These are phyloP conservation scores for Diprion similis DNA, from an alignment of 1,140 invertebrate genomes.

Conservation along the genomic window DNA sequence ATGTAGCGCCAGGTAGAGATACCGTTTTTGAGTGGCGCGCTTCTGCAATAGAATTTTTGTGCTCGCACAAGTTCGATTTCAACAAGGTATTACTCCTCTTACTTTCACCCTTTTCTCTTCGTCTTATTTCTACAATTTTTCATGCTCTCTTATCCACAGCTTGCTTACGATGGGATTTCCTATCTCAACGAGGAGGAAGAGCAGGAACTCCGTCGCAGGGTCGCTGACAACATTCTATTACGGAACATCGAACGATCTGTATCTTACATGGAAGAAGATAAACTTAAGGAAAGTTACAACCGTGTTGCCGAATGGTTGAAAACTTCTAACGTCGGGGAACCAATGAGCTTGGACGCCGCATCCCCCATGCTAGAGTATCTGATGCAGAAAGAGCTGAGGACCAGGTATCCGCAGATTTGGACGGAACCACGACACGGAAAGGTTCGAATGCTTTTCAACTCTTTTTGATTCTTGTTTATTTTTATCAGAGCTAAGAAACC, in stretches of 20 bases:
- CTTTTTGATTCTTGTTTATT: constrained; percentile 10
- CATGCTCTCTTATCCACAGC: constrained; percentile 62
- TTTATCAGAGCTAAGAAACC: not conserved
- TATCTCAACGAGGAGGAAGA: constrained; percentile 68
- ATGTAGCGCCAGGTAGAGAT: constrained; percentile 65
- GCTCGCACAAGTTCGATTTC: constrained; percentile 73
- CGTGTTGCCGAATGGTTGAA: constrained; percentile 57
- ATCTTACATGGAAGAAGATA: constrained; percentile 54
- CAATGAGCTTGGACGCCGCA: constrained; percentile 31
- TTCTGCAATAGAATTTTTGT: constrained; percentile 70
- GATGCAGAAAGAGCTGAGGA: constrained; percentile 63
- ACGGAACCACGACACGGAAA: constrained; percentile 41
- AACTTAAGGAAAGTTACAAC: constrained; percentile 47
- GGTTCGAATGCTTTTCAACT: constrained; percentile 56
- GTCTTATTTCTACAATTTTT: constrained; percentile 22
- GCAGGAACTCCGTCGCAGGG: constrained; percentile 41
- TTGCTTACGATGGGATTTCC: constrained; percentile 71
- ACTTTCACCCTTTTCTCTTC: constrained; percentile 29
- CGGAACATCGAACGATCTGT: constrained; percentile 39
- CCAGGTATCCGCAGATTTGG: constrained; percentile 62
- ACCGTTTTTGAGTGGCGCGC: constrained; percentile 69
- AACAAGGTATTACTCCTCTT: constrained; percentile 69
- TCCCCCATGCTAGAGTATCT: constrained; percentile 51
- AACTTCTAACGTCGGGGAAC: constrained; percentile 33
- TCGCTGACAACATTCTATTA: constrained; percentile 41